A percentile compares a stretch with the other conserved stretches of the same genome.
Evolutionary conservation across 1,140 invertebrate genomes (phyloP).

Genomic region (Drosophila watanabei): DNA sequence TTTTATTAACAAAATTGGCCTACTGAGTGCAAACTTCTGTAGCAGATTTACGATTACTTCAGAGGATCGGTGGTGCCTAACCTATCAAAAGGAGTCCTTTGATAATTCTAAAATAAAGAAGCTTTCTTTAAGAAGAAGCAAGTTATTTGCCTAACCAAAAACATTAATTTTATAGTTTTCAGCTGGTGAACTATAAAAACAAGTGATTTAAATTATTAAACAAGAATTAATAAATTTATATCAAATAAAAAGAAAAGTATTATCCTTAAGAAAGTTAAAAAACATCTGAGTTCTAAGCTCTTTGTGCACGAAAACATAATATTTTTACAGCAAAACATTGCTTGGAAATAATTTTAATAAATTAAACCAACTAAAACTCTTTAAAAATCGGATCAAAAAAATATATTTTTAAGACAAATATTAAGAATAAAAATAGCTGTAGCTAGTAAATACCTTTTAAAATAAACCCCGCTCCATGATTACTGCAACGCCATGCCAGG

Average conservation of each 20-base stretch:
- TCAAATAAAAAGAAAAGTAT: background rate
- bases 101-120: background rate
- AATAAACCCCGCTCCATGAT: constrained; percentile 19
- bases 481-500: constrained; percentile 26
- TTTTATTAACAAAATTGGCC: background rate
- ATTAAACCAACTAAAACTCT: background rate
- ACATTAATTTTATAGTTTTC: background rate
- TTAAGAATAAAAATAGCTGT: background rate
- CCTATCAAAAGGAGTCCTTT: background rate
- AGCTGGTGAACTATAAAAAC: background rate
- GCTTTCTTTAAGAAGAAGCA: background rate
- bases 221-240: background rate
- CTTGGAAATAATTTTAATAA: no score
- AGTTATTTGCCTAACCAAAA: background rate
- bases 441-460: background rate
- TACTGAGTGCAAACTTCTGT: background rate
- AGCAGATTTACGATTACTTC: background rate
- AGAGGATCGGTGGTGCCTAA: background rate
- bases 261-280: background rate
- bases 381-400: background rate
- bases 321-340: background rate
- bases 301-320: background rate
- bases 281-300: background rate
- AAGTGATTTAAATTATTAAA: background rate
- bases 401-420: background rate